Evolutionary conservation across 1,140 invertebrate genomes (phyloP), one percentile per base, ranked within the genome.

Genomic region (Ganaspis sp.): DNA sequence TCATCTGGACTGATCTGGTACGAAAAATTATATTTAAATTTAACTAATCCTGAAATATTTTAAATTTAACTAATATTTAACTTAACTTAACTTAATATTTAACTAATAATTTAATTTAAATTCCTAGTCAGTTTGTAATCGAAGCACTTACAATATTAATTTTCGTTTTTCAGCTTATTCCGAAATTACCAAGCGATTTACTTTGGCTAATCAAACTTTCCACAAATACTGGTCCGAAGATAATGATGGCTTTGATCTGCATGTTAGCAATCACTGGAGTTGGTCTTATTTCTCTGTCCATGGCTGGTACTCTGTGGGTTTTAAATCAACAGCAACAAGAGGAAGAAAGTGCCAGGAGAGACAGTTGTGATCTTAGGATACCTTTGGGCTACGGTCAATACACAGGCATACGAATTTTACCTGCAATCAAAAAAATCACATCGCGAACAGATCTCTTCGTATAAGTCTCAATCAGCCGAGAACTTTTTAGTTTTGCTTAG

Each of bases 1-100:
- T 95, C 12, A 92, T 94, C 4, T 95, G 95, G 93, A 86, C 93
- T 0, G 93, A 95, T 87, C 87, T 95, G 84, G 93, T 94, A 86
- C 92, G 91, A 89, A 76, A 38, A 54, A 38, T 17, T 73, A 58
- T 42, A 53, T 3, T 34, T 3, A 34, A 34, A 2, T 34, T 34
- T 34, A 34, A n/a, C n/a, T 34, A 34, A 34, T 34, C 29, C 29
- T 34, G 2, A 6, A 34, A 3, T 34, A 34, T 6, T 3, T 34
- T 34, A 34, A 34, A 2, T n/a, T n/a, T n/a, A n/a, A 34, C 2
- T 34, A 34, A 34, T 34, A 3, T 34, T 34, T 34, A 2, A 34
- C n/a, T n/a, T n/a, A n/a, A n/a, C n/a, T n/a, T n/a, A 34, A 6
- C 29, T 34, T 34, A 34, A 34, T 6, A 34, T 6, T 34, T 6